Evolutionary conservation across 2,797 vertebrate species (phyloP).

Genomic region (Dromococcyx pavoninus): DNA sequence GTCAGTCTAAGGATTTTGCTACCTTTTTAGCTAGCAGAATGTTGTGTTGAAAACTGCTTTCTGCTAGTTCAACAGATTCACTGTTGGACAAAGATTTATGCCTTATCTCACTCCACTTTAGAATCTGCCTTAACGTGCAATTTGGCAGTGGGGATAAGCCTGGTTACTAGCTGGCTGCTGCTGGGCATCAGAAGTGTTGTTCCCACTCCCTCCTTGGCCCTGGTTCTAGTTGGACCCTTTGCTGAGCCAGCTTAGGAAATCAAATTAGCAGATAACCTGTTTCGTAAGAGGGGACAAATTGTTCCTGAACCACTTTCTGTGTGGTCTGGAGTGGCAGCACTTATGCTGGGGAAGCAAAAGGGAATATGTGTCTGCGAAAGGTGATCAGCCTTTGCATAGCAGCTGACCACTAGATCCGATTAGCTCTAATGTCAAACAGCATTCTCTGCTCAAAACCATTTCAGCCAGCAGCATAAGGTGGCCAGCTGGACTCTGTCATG

Average conservation of each 20-base stretch:
- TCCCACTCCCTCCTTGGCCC: background rate
- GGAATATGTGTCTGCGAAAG: background rate
- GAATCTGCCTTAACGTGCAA: background rate
- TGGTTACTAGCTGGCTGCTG: background rate
- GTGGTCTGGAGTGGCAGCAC: background rate
- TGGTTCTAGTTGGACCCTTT: background rate
- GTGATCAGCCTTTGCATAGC: background rate
- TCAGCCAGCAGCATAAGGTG: background rate
- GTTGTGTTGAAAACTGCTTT: background rate
- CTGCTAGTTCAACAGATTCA: background rate
- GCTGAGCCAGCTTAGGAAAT: background rate
- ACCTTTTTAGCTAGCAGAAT: background rate
- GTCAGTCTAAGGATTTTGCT: background rate
- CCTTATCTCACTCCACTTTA: accelerated
- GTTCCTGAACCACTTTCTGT: background rate
- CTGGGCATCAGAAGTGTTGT: background rate
- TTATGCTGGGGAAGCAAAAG: background rate
- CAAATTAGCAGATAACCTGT: background rate
- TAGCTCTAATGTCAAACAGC: background rate
- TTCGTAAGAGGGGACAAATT: background rate
- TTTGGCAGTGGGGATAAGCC: background rate
- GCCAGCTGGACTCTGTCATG: background rate
- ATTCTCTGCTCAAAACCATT: background rate
- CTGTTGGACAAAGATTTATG: background rate
- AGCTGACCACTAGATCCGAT: background rate